Percentiles rank a stretch among this genome's conserved stretches.
These are phyloP conservation scores for Eurytoma californica DNA, from an alignment of 2,888 invertebrate species.

Conservation along the genomic window DNA sequence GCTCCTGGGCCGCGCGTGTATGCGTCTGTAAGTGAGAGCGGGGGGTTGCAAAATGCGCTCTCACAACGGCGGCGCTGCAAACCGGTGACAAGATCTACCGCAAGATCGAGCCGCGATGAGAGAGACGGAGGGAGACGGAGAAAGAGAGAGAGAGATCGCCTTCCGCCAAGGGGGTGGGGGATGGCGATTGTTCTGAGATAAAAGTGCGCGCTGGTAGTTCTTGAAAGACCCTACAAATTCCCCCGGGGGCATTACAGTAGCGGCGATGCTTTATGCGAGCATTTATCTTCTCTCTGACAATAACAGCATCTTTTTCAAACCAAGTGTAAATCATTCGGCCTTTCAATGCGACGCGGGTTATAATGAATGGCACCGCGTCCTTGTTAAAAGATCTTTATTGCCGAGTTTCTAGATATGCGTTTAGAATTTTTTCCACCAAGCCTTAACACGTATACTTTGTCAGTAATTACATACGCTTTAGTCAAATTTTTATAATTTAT, in stretches of 20 bases:
- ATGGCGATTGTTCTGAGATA: constrained; percentile 49
- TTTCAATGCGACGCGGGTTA: constrained; percentile 4
- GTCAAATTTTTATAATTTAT: too few relatives aligned
- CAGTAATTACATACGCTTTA: too few relatives aligned
- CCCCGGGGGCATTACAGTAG: constrained; percentile 49
- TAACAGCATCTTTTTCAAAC: constrained; percentile 55
- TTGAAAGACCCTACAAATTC: constrained; percentile 54
- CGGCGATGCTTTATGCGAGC: constrained; percentile 49
- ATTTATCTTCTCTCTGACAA: constrained; percentile 54
- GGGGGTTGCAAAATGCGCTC: constrained; percentile 42
- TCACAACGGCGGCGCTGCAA: not conserved
- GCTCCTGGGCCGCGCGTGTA: not conserved
- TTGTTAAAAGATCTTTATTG: constrained; percentile 21
- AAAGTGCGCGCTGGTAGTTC: constrained; percentile 38
- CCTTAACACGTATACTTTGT: not conserved
- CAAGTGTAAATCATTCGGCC: constrained; percentile 53
- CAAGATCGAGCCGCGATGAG: constrained; percentile 38
- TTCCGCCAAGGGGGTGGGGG: constrained; percentile 15
- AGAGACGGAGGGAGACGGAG: not conserved
- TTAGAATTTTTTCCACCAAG: constrained; percentile 19
- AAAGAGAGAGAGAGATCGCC: constrained; percentile 9
- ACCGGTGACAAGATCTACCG: constrained; percentile 53
- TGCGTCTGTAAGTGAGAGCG: not conserved
- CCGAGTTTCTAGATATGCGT: not conserved
- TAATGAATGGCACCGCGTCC: constrained; percentile 36